Percentiles rank a stretch among this genome's conserved stretches.
These are phyloP conservation scores for Lacerta agilis DNA, from an alignment of 2,797 vertebrate species.

Conservation along the genomic window DNA sequence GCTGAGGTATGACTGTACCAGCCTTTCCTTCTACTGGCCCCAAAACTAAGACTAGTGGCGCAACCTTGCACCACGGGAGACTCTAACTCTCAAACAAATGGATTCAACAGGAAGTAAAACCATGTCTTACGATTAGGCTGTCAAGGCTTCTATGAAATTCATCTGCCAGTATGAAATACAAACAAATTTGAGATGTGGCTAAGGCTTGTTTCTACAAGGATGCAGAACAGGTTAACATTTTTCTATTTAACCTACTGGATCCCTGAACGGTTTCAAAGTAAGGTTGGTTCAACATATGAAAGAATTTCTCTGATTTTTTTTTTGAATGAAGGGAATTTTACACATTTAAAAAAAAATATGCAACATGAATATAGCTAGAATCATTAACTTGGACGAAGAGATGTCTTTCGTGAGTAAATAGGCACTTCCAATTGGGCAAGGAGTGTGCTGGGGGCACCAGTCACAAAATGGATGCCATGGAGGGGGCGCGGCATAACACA, in stretches of 20 bases:
- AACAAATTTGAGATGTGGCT: not conserved
- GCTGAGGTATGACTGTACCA: not conserved
- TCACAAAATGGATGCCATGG: too few species aligned
- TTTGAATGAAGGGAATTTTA: not conserved
- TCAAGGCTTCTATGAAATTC: not conserved
- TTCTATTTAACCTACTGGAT: not conserved
- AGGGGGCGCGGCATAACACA: too few species aligned
- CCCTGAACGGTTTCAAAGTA: not conserved
- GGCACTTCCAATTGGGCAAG: too few species aligned
- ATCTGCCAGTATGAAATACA: not conserved
- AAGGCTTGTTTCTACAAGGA: not conserved
- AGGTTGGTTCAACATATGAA: not conserved
- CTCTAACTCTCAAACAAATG: not conserved
- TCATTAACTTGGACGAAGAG: not conserved
- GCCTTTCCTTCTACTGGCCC: not conserved
- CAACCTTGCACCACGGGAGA: not conserved
- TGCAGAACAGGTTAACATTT: not conserved
- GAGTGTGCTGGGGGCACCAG: too few species aligned
- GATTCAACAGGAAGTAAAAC: not conserved
- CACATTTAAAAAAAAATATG: not conserved
- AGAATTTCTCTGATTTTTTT: not conserved
- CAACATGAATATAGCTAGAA: not conserved
- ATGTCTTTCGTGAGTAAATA: too few species aligned
- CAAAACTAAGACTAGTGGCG: not conserved
- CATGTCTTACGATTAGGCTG: not conserved